These are phyloP conservation scores for Trissolcus basalis DNA, from an alignment of 1,140 invertebrate species.

Conservation along the genomic window DNA sequence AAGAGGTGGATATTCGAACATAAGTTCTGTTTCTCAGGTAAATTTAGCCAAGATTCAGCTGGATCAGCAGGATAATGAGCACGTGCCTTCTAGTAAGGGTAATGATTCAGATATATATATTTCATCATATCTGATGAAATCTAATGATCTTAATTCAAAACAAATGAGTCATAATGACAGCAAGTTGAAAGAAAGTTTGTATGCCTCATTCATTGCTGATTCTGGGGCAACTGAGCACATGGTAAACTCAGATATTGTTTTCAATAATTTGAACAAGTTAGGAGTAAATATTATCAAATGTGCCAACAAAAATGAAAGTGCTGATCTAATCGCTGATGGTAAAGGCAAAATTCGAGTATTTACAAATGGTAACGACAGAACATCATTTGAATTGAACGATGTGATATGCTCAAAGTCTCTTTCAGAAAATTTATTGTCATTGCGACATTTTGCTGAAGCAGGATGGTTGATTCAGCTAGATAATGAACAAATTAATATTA, in stretches of 20 bases:
- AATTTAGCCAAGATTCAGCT: too few species aligned
- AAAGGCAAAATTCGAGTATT: not conserved
- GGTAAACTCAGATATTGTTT: not conserved
- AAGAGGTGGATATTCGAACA: too few species aligned
- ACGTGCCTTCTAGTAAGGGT: too few species aligned
- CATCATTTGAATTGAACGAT: slow-evolving; percentile 1
- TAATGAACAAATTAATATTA: slow-evolving; percentile 29
- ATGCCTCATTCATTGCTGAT: slow-evolving; percentile 15
- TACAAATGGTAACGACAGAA: not conserved
- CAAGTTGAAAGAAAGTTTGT: not conserved
- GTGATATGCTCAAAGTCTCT: slow-evolving; percentile 32
- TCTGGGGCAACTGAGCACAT: slow-evolving; percentile 15
- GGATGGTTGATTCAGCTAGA: slow-evolving; percentile 14
- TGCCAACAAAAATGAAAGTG: not conserved
- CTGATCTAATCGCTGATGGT: slow-evolving; percentile 4
- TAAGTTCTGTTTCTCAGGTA: too few species aligned
- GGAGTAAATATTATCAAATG: not conserved
- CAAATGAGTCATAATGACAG: too few species aligned
- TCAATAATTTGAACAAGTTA: not conserved
- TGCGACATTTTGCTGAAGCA: slow-evolving; percentile 38
- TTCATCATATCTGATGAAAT: too few species aligned
- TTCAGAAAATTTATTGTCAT: slow-evolving; percentile 43
- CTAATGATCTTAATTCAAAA: too few species aligned
- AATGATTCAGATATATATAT: too few species aligned
- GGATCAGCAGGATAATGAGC: too few species aligned